phyloP scores from a whole-genome alignment of 2,113 vertebrate species.

The Pseudonaja textilis region DNA sequence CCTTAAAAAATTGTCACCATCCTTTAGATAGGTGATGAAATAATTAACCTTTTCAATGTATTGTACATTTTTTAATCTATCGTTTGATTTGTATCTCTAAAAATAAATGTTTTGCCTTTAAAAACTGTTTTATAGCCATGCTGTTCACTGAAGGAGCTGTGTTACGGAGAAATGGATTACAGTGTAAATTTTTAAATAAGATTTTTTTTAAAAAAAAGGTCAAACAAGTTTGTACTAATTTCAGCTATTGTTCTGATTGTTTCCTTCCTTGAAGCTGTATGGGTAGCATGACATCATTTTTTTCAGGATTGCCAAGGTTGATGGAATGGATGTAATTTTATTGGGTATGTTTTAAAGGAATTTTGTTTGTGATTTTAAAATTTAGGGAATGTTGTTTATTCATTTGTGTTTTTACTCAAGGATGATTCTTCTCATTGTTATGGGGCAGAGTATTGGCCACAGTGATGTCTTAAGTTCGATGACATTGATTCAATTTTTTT shows the following conservation, averaged over 20 bases:
- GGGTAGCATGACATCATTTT: background rate
- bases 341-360: background rate
- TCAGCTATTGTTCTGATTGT: background rate
- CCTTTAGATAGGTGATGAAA: constrained; percentile 23
- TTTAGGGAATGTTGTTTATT: background rate
- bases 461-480: background rate
- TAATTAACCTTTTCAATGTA: constrained; percentile 38
- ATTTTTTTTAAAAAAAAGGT: background rate
- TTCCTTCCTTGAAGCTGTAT: background rate
- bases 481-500: background rate
- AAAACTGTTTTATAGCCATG: constrained; percentile 40
- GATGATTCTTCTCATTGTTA: background rate
- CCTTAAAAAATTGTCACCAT: constrained; percentile 18
- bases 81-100: constrained; percentile 36
- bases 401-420: background rate
- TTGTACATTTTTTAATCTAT: constrained; percentile 44
- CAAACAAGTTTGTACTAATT: background rate
- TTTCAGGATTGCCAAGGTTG: background rate
- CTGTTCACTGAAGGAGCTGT: background rate
- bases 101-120: constrained; percentile 33
- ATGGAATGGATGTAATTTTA: background rate
- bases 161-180: background rate
- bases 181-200: constrained; percentile 23
- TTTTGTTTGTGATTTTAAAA: background rate
- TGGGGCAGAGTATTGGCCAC: background rate